Evolutionary conservation across 2,888 invertebrate species (phyloP), one percentile per base, ranked within the genome.

Genomic region (Hetaerina titia): DNA sequence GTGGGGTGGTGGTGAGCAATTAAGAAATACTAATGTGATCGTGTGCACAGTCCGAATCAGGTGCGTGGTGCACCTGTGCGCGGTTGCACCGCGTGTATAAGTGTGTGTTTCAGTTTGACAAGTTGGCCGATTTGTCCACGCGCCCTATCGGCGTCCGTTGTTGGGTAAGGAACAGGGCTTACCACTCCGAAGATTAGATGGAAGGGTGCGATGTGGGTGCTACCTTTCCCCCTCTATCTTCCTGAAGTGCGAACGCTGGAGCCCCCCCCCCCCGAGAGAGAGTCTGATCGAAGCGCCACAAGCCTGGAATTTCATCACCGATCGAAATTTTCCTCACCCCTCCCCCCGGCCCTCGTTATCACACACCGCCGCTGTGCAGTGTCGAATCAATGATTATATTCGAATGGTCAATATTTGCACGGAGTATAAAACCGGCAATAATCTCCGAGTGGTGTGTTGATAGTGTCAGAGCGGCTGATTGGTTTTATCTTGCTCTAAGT

Each of bases 371-470:
- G 31, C 81, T 13, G 25, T 81, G 81, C 9, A 31, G 25, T 13
- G 81, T 15, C 81, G 81, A 81, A 31, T 81, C 13, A 22, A 8
- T n/a, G 69, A 81, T 31, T 31, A 81, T 11, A 25, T 31, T 81
- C 81, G 81, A 31, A 81, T 13, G 9, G 81, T 81, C 81, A 81
- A 81, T 81, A 81, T 81, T 81, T 81, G 81, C 9, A 81, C 81
- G 31, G 31, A 81, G 15, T 81, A 15, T 81, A 25, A 31, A 15
- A 31, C 31, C 31, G 25, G 11, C 31, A 7, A 81, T 81, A 31
- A 81, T 81, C 81, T 6, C 19, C 13, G 81, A 25, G 81, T 81
- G 81, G 31, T 13, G 31, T 22, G 31, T 81, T 81, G 81, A 81
- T 31, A n/a, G 81, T 81, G 81, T 25, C 81, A 81, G 25, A 15